Percentiles rank a stretch among this genome's conserved stretches.
Conservation (phyloP, 2,888 invertebrate species). For the Ectemnius cavifrons region DNA sequence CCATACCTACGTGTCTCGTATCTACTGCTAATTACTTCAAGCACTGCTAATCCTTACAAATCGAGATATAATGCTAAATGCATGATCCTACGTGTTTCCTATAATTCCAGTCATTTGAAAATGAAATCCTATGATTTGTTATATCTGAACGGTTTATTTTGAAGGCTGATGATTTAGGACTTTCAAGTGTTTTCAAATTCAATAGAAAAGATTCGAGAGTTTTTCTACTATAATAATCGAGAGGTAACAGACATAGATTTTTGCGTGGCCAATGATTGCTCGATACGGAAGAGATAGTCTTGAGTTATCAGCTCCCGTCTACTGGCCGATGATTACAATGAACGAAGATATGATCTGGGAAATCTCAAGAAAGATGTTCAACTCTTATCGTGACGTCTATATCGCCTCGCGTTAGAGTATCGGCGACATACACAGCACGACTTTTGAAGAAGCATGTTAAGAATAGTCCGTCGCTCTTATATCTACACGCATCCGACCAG, state of each 20-base stretch:
- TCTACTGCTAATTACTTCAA: no score
- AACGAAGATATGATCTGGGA: constrained; percentile 34
- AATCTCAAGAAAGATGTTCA: constrained; percentile 18
- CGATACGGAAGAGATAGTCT: constrained; percentile 48
- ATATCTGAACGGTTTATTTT: no score
- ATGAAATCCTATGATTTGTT: no score
- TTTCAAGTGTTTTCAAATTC: no score
- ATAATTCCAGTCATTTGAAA: no score
- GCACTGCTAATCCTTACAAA: no score
- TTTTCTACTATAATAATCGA: no score
- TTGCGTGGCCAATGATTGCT: constrained; percentile 27
- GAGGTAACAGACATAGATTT: constrained; percentile 8
- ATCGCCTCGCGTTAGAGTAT: not conserved
- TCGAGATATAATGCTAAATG: no score
- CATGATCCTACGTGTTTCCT: no score
- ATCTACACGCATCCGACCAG: not conserved
- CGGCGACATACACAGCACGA: not conserved
- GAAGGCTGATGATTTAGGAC: no score
- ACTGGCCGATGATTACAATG: constrained; percentile 48
- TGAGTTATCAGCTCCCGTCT: constrained; percentile 43
- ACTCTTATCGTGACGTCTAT: not conserved
- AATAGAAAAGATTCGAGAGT: no score
- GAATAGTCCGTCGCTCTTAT: not conserved
- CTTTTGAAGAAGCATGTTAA: not conserved
- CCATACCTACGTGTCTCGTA: no score